These are phyloP conservation scores for Drosophila barbarae DNA, from an alignment of 2,888 invertebrate genomes.

Conservation along the genomic window DNA sequence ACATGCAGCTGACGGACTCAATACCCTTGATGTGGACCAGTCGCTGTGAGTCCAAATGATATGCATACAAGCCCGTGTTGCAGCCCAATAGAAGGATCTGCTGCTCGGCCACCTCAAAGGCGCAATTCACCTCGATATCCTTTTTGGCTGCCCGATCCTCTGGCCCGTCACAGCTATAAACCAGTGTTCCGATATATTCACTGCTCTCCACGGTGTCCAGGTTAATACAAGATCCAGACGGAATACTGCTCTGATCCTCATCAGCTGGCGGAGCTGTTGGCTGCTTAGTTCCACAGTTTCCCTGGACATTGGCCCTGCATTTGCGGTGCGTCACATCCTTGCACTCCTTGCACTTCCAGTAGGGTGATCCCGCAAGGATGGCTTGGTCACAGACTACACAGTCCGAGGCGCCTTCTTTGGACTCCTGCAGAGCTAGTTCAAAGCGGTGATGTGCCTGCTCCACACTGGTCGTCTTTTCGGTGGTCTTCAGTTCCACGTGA, in stretches of 20 bases:
- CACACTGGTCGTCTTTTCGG: constrained; percentile 16
- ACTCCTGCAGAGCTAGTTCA: constrained; percentile 76
- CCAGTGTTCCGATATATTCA: constrained; percentile 61
- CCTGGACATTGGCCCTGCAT: constrained; percentile 75
- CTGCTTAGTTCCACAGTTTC: constrained; percentile 58
- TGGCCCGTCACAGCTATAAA: constrained; percentile 47
- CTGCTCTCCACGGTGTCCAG: constrained; percentile 45
- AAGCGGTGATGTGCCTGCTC: constrained; percentile 76
- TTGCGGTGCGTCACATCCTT: constrained; percentile 77
- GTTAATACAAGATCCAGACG: constrained; percentile 22
- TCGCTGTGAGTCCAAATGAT: constrained; percentile 64
- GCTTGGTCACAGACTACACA: constrained; percentile 74
- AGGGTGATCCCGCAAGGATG: constrained; percentile 74
- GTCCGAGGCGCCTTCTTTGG: constrained; percentile 42
- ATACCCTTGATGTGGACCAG: constrained; percentile 82
- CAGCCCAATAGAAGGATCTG: constrained; percentile 77
- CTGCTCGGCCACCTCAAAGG: constrained; percentile 76
- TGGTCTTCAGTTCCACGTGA: constrained; percentile 45
- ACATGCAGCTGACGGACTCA: constrained; percentile 83
- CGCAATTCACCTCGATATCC: constrained; percentile 75
- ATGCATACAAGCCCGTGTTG: constrained; percentile 77
- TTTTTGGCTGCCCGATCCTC: constrained; percentile 13
- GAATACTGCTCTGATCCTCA: constrained; percentile 31
- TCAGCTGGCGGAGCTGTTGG: constrained; percentile 23
- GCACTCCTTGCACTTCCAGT: constrained; percentile 79